Percentiles rank a stretch among this genome's conserved stretches.
These are phyloP conservation scores for Eilema depressum DNA, from an alignment of 2,888 invertebrate genomes.

Conservation along the genomic window DNA sequence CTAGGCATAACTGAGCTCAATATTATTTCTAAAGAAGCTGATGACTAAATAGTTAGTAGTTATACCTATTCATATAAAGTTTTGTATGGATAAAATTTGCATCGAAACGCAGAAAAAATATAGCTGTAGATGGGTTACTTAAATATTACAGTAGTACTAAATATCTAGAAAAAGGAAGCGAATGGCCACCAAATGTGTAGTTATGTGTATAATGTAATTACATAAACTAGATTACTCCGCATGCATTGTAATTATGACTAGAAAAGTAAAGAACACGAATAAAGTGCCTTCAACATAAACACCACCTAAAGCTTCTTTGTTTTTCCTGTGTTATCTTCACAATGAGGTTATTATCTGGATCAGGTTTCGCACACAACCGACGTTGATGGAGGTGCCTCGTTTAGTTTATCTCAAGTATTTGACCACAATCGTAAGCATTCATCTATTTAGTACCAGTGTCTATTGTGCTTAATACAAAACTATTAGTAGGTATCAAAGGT, in stretches of 20 bases:
- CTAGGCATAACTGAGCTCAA: not conserved
- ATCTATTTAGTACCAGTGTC: not conserved
- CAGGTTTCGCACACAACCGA: conserved; percentile 45
- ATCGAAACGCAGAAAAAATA: too few relatives aligned
- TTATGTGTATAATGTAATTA: too few relatives aligned
- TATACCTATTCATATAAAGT: not conserved
- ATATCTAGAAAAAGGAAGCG: too few relatives aligned
- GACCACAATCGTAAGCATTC: conserved; percentile 17
- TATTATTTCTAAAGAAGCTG: not conserved
- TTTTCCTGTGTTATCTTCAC: conserved; percentile 49
- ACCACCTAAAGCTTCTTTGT: conserved; percentile 37
- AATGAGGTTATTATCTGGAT: conserved; percentile 54
- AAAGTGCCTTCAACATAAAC: conserved; percentile 27
- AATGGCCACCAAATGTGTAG: too few relatives aligned
- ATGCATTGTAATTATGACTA: not conserved
- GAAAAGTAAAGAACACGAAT: conserved; percentile 19
- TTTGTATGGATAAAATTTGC: too few relatives aligned
- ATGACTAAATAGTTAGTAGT: not conserved
- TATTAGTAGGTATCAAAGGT: not conserved
- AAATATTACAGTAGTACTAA: too few relatives aligned
- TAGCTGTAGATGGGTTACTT: too few relatives aligned
- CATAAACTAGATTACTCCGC: not conserved
- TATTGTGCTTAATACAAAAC: not conserved
- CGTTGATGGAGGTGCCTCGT: conserved; percentile 51
- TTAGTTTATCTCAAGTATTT: conserved; percentile 33